Conservation (phyloP, 2,888 invertebrate species). For the Agrotis ipsilon region DNA sequence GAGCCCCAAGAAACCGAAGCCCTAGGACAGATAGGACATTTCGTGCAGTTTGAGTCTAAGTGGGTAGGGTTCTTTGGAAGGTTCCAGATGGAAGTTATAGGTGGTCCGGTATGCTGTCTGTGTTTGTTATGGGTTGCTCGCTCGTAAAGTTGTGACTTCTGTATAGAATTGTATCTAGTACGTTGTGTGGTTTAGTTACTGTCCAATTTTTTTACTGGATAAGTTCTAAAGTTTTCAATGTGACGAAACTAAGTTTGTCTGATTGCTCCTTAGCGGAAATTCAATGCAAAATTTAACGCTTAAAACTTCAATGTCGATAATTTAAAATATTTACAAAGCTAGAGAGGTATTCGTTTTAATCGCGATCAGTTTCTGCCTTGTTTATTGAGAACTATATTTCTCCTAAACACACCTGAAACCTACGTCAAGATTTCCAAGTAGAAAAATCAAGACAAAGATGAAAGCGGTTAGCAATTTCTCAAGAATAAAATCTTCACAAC, state of each 20-base stretch:
- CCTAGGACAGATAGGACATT: constrained; percentile 53
- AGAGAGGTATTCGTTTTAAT: no score
- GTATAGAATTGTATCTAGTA: background rate
- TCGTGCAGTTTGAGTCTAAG: constrained; percentile 58
- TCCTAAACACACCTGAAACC: no score
- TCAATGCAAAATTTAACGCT: no score
- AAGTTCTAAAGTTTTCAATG: no score
- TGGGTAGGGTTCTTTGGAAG: constrained; percentile 50
- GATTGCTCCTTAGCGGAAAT: no score
- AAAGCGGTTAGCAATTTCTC: background rate
- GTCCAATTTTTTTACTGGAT: background rate
- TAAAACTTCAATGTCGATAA: no score
- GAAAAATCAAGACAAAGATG: background rate
- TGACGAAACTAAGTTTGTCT: no score
- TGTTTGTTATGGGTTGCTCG: constrained; percentile 13
- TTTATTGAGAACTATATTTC: no score
- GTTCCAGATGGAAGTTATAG: constrained; percentile 31
- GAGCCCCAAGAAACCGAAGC: constrained; percentile 38
- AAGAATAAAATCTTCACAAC: background rate
- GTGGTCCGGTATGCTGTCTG: constrained; percentile 33
- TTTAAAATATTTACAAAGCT: no score
- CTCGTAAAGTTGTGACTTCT: background rate
- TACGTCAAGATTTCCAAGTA: no score
- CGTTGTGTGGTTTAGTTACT: background rate
- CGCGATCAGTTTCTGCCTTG: no score